phyloP scores from a whole-genome alignment of 35 echinoderm and acorn worm genomes.

The Stichopus chloronotus region DNA sequence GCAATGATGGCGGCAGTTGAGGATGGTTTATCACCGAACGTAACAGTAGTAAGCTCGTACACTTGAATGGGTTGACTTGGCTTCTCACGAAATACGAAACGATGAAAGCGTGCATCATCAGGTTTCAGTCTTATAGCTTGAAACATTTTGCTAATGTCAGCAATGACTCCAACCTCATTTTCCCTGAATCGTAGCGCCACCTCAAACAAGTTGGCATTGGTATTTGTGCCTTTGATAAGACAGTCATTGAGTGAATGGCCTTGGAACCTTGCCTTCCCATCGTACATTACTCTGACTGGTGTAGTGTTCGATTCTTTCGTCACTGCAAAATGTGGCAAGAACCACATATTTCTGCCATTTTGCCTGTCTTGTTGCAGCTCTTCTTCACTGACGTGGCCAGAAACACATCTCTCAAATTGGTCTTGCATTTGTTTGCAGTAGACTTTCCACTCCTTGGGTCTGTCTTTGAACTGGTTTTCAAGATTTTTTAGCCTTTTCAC shows the following conservation, averaged over 20 bases:
- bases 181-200: conserved; percentile 77
- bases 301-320: conserved; percentile 76
- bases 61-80: conserved; percentile 75
- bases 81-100: conserved; percentile 80
- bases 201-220: conserved; percentile 72
- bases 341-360: conserved; percentile 78
- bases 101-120: too few relatives aligned
- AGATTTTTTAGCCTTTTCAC: conserved; percentile 67
- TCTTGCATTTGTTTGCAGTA: conserved; percentile 80
- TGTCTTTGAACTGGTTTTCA: conserved; percentile 69
- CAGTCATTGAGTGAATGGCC: conserved; percentile 76
- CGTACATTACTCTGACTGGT: conserved; percentile 78
- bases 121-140: too few relatives aligned
- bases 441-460: conserved; percentile 54
- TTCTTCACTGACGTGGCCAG: conserved; percentile 55
- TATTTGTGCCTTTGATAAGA: conserved; percentile 75
- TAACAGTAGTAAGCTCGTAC: too few relatives aligned
- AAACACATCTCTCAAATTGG: conserved; percentile 69
- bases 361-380: conserved; percentile 67
- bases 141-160: too few relatives aligned
- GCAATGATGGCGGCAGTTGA: too few relatives aligned
- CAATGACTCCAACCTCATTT: conserved; percentile 82
- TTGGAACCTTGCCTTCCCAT: conserved; percentile 78
- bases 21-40: too few relatives aligned
- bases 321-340: conserved; percentile 80